A percentile compares a stretch with the other conserved stretches of the same genome.
These are phyloP conservation scores for Oryzias curvinotus DNA, from an alignment of 2,113 vertebrate genomes.

Conservation along the genomic window DNA sequence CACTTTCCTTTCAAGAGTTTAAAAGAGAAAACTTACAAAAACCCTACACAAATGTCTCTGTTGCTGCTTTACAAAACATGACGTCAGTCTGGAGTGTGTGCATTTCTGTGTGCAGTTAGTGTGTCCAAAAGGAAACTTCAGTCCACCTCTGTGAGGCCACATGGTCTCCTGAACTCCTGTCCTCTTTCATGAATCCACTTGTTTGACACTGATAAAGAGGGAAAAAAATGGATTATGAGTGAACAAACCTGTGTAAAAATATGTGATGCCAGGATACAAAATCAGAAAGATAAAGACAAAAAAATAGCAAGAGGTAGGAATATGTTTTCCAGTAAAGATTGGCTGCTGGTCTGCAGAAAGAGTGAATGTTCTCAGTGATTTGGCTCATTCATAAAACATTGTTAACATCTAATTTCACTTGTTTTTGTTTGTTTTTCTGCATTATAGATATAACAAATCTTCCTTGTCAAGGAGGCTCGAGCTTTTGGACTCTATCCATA, in stretches of 20 bases:
- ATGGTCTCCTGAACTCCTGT: constrained; percentile 94
- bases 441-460: too few relatives aligned
- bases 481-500: too few relatives aligned
- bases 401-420: too few relatives aligned
- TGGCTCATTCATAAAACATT: too few relatives aligned
- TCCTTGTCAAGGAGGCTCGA: too few relatives aligned
- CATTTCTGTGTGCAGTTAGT: neutral
- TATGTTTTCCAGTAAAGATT: too few relatives aligned
- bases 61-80: neutral
- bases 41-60: constrained; percentile 2
- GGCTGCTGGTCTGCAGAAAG: too few relatives aligned
- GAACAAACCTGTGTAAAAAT: neutral
- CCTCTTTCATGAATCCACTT: constrained; percentile 98
- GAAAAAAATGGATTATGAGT: neutral
- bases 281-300: neutral
- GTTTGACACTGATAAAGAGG: constrained; percentile 87
- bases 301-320: too few relatives aligned
- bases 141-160: constrained; percentile 92
- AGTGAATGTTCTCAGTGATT: too few relatives aligned
- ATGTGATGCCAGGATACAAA: neutral
- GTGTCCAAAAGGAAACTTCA: constrained; percentile 65
- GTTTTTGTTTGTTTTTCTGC: too few relatives aligned
- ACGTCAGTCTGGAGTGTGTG: constrained; percentile 12
- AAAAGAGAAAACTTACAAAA: neutral
- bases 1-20: neutral